These are phyloP conservation scores for Phymanthus crucifer DNA, from an alignment of 92 coral and sea anemone genomes.

Conservation along the genomic window DNA sequence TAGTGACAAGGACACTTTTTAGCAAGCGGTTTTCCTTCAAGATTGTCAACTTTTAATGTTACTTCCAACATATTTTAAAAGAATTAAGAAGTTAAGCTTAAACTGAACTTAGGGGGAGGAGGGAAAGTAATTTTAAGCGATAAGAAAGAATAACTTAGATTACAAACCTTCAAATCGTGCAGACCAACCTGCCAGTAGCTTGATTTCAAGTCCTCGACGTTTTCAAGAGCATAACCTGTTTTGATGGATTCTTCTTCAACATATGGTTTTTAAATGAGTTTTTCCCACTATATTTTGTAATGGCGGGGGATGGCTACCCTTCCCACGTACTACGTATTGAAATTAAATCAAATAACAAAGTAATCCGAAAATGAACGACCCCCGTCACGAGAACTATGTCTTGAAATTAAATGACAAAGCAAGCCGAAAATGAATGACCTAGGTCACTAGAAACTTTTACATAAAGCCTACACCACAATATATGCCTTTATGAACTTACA, in stretches of 20 bases:
- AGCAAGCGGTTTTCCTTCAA: neutral
- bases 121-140: neutral
- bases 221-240: neutral
- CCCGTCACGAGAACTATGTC: neutral
- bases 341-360: neutral
- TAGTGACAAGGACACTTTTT: neutral
- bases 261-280: neutral
- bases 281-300: neutral
- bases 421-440: neutral
- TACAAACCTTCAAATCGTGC: neutral
- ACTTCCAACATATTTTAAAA: neutral
- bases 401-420: neutral
- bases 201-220: neutral
- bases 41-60: neutral
- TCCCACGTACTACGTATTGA: constrained; percentile 8
- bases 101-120: neutral
- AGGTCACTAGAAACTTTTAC: neutral
- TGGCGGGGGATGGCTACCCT: neutral
- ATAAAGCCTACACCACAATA: neutral
- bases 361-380: neutral
- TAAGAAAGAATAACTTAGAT: neutral
- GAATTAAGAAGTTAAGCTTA: neutral
- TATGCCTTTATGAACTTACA: neutral
- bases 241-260: neutral
- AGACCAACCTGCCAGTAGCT: neutral